Evolutionary conservation across 2,113 vertebrate species (phyloP), one percentile per base, ranked within the genome.

Genomic region (Phalacrocorax aristotelis): DNA sequence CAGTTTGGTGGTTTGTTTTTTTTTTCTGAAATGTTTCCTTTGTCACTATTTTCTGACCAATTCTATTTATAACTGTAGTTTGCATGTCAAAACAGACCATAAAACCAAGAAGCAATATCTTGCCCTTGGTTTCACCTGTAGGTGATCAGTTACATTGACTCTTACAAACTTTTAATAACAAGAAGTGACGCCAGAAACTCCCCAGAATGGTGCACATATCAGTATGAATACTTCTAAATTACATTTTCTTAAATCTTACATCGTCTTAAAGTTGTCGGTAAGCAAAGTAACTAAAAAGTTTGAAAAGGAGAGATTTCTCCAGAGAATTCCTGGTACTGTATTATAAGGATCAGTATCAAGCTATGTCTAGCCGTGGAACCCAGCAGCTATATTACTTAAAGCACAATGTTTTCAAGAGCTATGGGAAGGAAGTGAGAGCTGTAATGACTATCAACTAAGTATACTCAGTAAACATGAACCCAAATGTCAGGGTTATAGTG

Each of bases 381-480:
- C 72, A 95, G 87, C 62, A 94, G 69, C 85, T 94, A 11, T 6
- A 87, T 14, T 75, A 80, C 54, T 89, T 92, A 49, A 30, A 42
- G 44, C 69, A 71, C 61, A 76, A 44, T 69, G 55, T 89, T 95
- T 93, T 97, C 57, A 78, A 94, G 91, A 93, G 58, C 44, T 87
- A 23, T 70, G 87, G 94, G 91, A 97, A 97, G 92, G 96, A 97
- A 97, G 55, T 83, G 60, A 95, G 86, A 97, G 60, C 83, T 95
- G 62, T 91, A 85, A 71, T 51, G 16, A 34, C 48, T 60, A 2
- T 9, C 42, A 57, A 55, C 75, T 10, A 15, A 95, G 75, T 60
- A 92, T 72, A 62, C 9, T 1, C 32, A 64, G 71, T 69, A 80
- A 76, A 89, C 61, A 62, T 26, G 83, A 80, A 36, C 48, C 44